A percentile compares a stretch with the other conserved stretches of the same genome.
Evolutionary conservation across 1,140 invertebrate species (phyloP).

Genomic region (Lepidurus apus): DNA sequence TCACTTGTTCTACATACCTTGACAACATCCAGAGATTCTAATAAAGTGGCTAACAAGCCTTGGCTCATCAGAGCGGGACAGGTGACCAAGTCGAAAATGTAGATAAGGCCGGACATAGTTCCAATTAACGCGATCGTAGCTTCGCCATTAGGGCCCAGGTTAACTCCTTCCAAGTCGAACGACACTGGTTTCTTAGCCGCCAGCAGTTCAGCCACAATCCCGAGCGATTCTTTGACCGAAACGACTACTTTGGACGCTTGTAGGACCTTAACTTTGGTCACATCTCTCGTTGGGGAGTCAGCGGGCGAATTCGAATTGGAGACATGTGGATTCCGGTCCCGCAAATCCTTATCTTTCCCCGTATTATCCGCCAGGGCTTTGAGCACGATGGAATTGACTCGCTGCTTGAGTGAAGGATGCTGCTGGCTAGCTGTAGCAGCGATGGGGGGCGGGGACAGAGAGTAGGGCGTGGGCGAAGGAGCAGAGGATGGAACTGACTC

Average conservation of each 20-base stretch:
- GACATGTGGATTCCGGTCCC: slow-evolving; percentile 32
- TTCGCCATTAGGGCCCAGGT: slow-evolving; percentile 74
- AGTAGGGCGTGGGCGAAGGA: slow-evolving; percentile 41
- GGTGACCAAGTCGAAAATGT: slow-evolving; percentile 77
- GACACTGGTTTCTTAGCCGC: slow-evolving; percentile 55
- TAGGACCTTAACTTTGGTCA: slow-evolving; percentile 62
- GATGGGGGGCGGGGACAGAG: slow-evolving; percentile 38
- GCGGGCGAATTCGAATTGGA: neutral
- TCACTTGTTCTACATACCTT: slow-evolving; percentile 58
- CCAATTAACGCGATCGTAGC: slow-evolving; percentile 82
- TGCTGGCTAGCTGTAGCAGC: slow-evolving; percentile 26
- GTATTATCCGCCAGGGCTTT: slow-evolving; percentile 85
- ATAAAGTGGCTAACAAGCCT: slow-evolving; percentile 67
- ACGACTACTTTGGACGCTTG: slow-evolving; percentile 72
- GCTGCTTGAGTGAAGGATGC: slow-evolving; percentile 69
- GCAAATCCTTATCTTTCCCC: slow-evolving; percentile 61
- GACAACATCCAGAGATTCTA: slow-evolving; percentile 73
- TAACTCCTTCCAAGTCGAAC: slow-evolving; percentile 86
- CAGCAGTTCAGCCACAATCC: slow-evolving; percentile 71
- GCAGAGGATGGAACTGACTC: slow-evolving; percentile 37
- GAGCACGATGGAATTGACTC: slow-evolving; percentile 78
- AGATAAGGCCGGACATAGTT: slow-evolving; percentile 67
- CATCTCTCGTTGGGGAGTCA: slow-evolving; percentile 32
- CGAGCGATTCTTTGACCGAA: slow-evolving; percentile 62
- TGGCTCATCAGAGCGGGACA: slow-evolving; percentile 71